These are phyloP conservation scores for Hirtodrosophila confusa DNA, from an alignment of 2,888 invertebrate species.

Conservation along the genomic window DNA sequence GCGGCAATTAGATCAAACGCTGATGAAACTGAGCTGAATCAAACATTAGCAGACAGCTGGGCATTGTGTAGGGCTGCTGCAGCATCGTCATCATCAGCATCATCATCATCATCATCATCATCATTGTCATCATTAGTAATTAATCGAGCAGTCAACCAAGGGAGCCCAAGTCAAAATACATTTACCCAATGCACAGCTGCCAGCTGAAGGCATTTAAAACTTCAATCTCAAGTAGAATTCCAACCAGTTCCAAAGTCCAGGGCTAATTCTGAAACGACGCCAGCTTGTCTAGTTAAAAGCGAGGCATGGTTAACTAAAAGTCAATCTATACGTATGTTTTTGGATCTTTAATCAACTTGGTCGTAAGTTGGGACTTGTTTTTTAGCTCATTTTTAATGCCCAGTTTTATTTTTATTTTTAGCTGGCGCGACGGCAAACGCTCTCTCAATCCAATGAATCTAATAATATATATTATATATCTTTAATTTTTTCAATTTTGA, in stretches of 20 bases:
- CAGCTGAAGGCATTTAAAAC: background rate
- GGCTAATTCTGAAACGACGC: constrained; percentile 35
- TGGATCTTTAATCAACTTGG: constrained; percentile 2
- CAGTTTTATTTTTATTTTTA: constrained; percentile 51
- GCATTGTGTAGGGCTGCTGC: constrained; percentile 11
- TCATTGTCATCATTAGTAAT: constrained; percentile 23
- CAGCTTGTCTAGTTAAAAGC: constrained; percentile 45
- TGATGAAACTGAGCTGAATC: constrained; percentile 24
- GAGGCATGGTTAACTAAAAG: background rate
- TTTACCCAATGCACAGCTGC: constrained; percentile 5
- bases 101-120: background rate
- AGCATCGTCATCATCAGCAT: constrained; percentile 10
- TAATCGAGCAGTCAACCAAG: constrained; percentile 28
- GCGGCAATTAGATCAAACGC: constrained; percentile 36
- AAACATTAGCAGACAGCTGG: constrained; percentile 20
- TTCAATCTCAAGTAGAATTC: background rate
- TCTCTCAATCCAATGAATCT: constrained; percentile 35
- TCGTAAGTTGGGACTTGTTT: constrained; percentile 3
- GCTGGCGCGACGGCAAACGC: constrained; percentile 12
- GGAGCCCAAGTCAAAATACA: constrained; percentile 5
- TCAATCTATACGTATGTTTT: constrained; percentile 5
- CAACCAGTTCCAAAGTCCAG: constrained; percentile 14
- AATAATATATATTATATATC: constrained; percentile 42
- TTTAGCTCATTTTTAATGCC: constrained; percentile 1
- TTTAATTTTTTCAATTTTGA: constrained; percentile 27